phyloP scores from a whole-genome alignment of 1,140 invertebrate species.

The Drosophila nikananu region DNA sequence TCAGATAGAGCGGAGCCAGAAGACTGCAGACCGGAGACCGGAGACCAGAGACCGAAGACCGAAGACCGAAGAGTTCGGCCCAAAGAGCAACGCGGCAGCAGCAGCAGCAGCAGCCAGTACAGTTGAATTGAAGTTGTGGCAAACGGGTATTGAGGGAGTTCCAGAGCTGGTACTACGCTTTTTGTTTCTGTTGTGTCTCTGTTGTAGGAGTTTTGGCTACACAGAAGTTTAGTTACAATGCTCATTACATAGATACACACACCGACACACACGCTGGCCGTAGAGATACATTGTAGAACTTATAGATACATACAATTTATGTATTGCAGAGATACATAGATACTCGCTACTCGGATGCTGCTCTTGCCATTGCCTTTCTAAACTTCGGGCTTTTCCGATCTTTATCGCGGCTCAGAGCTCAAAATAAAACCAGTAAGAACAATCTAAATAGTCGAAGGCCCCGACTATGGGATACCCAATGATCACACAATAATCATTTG shows the following conservation, averaged over 20 bases:
- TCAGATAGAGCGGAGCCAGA: slow-evolving; percentile 71
- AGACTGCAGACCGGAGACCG: slow-evolving; percentile 23
- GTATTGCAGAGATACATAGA: slow-evolving; percentile 48
- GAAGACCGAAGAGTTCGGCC: slow-evolving; percentile 13
- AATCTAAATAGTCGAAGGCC: not conserved
- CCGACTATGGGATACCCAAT: slow-evolving; percentile 3
- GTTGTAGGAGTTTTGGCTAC: slow-evolving; percentile 82
- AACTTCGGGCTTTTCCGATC: slow-evolving; percentile 79
- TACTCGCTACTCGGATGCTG: slow-evolving; percentile 45
- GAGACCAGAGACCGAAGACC: slow-evolving; percentile 16
- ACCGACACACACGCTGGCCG: slow-evolving; percentile 11
- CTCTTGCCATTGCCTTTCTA: slow-evolving; percentile 72
- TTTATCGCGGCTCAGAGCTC: slow-evolving; percentile 57
- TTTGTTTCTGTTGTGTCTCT: slow-evolving; percentile 63
- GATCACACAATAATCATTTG: not conserved
- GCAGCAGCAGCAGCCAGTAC: slow-evolving; percentile 54
- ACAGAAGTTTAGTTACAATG: slow-evolving; percentile 82
- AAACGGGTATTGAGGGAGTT: slow-evolving; percentile 80
- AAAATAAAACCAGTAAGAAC: slow-evolving; percentile 25
- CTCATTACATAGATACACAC: slow-evolving; percentile 77
- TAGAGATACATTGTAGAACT: slow-evolving; percentile 60
- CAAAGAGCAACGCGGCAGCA: slow-evolving; percentile 13
- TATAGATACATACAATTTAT: slow-evolving; percentile 65
- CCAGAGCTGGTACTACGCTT: slow-evolving; percentile 45
- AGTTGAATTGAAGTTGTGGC: slow-evolving; percentile 78